Evolutionary conservation across 1,140 invertebrate genomes (phyloP).

Genomic region (Papilio aristodemus): DNA sequence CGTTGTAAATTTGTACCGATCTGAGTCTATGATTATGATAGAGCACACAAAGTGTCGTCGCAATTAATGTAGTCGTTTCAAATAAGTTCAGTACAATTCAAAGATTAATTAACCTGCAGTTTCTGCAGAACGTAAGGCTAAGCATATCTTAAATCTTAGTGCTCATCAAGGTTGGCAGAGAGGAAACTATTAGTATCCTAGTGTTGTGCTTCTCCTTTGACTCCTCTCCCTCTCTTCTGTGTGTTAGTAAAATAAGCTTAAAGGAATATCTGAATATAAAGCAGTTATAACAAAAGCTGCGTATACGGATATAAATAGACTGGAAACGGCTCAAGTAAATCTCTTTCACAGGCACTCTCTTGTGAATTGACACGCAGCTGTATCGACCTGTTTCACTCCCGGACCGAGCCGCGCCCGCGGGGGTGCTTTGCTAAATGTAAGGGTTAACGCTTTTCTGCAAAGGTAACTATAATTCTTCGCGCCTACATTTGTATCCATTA

Average conservation of each 20-base stretch:
- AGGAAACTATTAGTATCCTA: too few species aligned
- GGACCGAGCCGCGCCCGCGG: neutral
- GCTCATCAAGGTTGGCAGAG: too few species aligned
- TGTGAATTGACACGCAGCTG: neutral
- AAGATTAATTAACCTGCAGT: too few species aligned
- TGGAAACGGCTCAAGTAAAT: neutral
- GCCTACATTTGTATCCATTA: neutral
- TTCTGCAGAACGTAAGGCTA: too few species aligned
- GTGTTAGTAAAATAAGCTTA: neutral
- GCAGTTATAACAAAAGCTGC: neutral
- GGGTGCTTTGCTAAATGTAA: neutral
- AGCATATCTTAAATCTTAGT: too few species aligned
- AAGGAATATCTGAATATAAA: neutral
- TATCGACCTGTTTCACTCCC: neutral
- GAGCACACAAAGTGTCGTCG: too few species aligned
- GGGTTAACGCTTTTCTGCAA: constrained; percentile 5
- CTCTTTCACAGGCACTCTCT: neutral
- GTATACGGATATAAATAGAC: constrained; percentile 11
- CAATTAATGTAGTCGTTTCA: too few species aligned
- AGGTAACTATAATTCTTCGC: neutral
- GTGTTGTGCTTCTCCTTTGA: too few species aligned
- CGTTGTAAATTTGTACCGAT: too few species aligned
- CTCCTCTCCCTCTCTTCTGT: too few species aligned
- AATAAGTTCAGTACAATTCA: too few species aligned
- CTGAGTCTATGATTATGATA: too few species aligned